Percentiles rank a stretch among this genome's conserved stretches.
These are phyloP conservation scores for Oncorhynchus clarkii DNA, from an alignment of 2,113 vertebrate species.

Conservation along the genomic window DNA sequence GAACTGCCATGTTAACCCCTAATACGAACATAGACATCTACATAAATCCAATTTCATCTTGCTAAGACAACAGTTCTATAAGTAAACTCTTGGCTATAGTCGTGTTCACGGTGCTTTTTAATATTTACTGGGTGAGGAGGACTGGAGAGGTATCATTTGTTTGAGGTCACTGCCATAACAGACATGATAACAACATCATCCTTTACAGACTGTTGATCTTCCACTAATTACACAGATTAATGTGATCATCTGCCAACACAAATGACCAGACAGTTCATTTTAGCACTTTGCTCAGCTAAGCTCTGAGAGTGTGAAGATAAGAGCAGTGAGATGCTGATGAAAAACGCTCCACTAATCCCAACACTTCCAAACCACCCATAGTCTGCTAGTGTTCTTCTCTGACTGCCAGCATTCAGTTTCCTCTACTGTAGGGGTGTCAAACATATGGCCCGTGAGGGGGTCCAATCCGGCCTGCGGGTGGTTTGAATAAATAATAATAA, in stretches of 20 bases:
- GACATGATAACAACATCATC: not conserved
- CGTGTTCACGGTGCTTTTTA: no score
- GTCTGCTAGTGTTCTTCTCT: not conserved
- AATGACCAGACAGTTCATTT: not conserved
- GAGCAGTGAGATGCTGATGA: not conserved
- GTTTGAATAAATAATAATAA: no score
- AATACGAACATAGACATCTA: not conserved
- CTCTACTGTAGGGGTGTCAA: no score
- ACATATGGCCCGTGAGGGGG: no score
- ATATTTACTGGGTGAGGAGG: no score
- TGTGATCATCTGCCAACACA: conserved; percentile 18
- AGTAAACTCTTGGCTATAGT: no score
- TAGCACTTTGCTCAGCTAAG: not conserved
- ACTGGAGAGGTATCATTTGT: not conserved
- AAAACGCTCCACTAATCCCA: not conserved
- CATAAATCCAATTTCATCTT: not conserved
- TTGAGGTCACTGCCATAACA: not conserved
- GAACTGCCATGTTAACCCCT: not conserved
- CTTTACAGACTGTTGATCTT: not conserved
- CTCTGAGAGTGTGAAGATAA: not conserved
- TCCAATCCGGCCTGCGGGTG: no score
- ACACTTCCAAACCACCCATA: conserved; percentile 5
- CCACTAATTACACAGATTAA: conserved; percentile 13
- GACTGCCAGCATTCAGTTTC: not conserved
- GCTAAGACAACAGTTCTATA: not conserved